Evolutionary conservation across 2,888 invertebrate genomes (phyloP).

Genomic region (Caenorhabditis panamensis): DNA sequence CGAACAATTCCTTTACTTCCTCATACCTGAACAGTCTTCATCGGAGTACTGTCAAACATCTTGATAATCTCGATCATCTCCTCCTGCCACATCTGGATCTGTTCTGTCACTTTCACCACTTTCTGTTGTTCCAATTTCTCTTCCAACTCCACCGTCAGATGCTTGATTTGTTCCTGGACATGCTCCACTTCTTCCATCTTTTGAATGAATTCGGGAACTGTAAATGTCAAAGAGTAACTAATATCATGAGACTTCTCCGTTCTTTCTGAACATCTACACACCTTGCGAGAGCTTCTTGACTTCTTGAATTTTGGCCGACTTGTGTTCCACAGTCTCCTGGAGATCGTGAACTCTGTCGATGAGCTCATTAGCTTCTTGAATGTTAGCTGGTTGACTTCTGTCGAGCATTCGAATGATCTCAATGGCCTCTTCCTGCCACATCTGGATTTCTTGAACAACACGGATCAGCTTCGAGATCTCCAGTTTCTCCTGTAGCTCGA

Average conservation of each 20-base stretch:
- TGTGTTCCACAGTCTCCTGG: constrained; percentile 58
- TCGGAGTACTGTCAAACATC: constrained; percentile 61
- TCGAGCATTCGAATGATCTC: constrained; percentile 67
- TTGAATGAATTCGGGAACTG: constrained; percentile 54
- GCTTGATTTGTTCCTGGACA: constrained; percentile 56
- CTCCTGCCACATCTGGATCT: constrained; percentile 62
- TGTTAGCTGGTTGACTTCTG: constrained; percentile 41
- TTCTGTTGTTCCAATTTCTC: constrained; percentile 58
- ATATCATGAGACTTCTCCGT: background rate
- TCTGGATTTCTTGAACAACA: constrained; percentile 70
- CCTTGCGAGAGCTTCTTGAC: constrained; percentile 50
- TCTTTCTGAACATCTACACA: background rate
- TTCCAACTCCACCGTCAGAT: constrained; percentile 53
- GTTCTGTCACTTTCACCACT: constrained; percentile 60
- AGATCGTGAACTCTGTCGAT: constrained; percentile 64
- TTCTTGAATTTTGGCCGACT: constrained; percentile 59
- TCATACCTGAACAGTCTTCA: constrained; percentile 55
- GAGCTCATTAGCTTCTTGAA: constrained; percentile 64
- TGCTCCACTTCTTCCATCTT: constrained; percentile 63
- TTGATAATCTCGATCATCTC: constrained; percentile 64
- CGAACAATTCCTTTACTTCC: background rate
- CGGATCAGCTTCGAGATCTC: constrained; percentile 52
- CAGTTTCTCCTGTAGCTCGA: constrained; percentile 51
- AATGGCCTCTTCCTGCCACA: constrained; percentile 72
- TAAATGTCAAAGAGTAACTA: constrained; percentile 4